Evolutionary conservation across 2,888 invertebrate species (phyloP).

Genomic region (Ormyrus pomaceus): DNA sequence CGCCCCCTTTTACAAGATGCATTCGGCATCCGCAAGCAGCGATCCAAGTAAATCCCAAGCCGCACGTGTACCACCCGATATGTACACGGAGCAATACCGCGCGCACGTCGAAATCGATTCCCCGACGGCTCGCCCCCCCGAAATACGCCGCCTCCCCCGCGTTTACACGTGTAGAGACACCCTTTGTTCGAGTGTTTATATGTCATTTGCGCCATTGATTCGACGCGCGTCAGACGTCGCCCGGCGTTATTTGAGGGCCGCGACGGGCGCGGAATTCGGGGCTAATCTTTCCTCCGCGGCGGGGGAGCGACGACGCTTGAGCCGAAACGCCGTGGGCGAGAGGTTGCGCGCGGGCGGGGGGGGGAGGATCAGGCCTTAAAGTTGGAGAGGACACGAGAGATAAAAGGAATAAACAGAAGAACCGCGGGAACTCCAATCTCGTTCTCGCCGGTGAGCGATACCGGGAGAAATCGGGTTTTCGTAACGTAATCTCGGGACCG

Average conservation of each 20-base stretch:
- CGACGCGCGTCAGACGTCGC: no score
- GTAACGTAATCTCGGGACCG: slow-evolving; percentile 9
- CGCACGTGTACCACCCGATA: no score
- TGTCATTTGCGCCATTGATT: slow-evolving; percentile 4
- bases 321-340: no score
- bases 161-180: slow-evolving; percentile 33
- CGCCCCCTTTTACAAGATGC: no score
- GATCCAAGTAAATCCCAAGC: no score
- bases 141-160: not conserved
- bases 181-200: slow-evolving; percentile 23
- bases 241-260: not conserved
- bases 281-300: no score
- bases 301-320: no score
- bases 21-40: no score
- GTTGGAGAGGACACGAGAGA: not conserved
- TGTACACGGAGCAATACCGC: not conserved
- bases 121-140: slow-evolving; percentile 5
- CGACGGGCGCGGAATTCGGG: not conserved
- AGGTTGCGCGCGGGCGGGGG: no score
- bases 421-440: slow-evolving; percentile 17
- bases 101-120: slow-evolving; percentile 32
- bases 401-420: no score
- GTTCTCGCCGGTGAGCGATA: not conserved
- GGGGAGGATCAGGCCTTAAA: no score
- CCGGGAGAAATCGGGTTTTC: slow-evolving; percentile 17